Conservation (phyloP, 1,140 invertebrate species). For the Laodelphax striatellus region DNA sequence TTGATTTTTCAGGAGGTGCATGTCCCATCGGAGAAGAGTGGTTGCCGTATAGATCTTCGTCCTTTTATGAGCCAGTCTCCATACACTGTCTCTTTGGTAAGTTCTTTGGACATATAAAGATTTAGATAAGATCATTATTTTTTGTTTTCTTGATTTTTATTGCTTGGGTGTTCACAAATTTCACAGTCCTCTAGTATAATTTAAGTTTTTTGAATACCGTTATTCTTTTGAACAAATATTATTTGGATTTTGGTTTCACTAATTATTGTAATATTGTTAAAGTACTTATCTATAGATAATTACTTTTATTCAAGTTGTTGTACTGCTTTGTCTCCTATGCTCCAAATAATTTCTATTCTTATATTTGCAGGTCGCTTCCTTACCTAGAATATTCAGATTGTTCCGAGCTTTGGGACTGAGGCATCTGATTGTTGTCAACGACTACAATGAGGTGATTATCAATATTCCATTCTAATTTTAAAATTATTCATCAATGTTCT, state of each 20-base stretch:
- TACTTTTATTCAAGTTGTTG: not conserved
- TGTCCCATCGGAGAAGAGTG: conserved; percentile 55
- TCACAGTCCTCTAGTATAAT: too few species aligned
- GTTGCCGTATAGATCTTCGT: conserved; percentile 69
- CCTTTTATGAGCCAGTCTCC: conserved; percentile 92
- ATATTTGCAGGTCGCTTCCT: conserved; percentile 61
- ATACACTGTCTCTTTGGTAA: conserved; percentile 64
- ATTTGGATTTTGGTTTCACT: too few species aligned
- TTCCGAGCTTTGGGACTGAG: conserved; percentile 90
- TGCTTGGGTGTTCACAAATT: too few species aligned
- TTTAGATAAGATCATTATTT: too few species aligned
- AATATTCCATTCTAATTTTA: too few species aligned
- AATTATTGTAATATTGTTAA: too few species aligned
- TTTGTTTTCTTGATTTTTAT: too few species aligned
- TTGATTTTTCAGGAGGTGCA: conserved; percentile 33
- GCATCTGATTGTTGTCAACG: conserved; percentile 89
- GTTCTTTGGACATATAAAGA: too few species aligned
- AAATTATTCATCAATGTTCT: too few species aligned
- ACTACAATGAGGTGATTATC: conserved; percentile 76
- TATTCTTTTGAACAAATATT: too few species aligned
- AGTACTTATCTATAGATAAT: not conserved
- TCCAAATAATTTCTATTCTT: not conserved
- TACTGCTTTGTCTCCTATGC: not conserved
- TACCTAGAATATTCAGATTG: conserved; percentile 81
- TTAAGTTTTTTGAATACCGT: too few species aligned